phyloP scores from a whole-genome alignment of 2,113 vertebrate species.

The Psittacula cyanocephala region DNA sequence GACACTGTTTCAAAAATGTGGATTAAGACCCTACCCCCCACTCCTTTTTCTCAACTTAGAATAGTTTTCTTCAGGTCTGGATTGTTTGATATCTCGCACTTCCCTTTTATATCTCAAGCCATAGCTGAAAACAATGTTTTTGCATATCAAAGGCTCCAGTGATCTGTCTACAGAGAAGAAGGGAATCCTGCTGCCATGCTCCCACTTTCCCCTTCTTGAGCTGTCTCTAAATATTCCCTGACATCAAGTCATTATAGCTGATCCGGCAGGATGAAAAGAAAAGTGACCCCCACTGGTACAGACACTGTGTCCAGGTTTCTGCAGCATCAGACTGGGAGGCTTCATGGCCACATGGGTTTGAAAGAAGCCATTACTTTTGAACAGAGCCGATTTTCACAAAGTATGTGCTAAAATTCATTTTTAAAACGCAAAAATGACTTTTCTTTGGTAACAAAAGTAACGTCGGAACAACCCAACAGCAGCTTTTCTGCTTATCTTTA shows the following conservation, averaged over 20 bases:
- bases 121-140: constrained; percentile 66
- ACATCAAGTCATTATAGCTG: constrained; percentile 68
- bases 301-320: constrained; percentile 64
- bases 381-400: not conserved
- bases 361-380: constrained; percentile 66
- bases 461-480: not conserved
- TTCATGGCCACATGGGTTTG: constrained; percentile 66
- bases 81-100: constrained; percentile 73
- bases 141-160: constrained; percentile 73
- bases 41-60: constrained; percentile 54
- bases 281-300: constrained; percentile 67
- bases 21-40: constrained; percentile 64
- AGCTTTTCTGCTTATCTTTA: not conserved
- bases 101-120: constrained; percentile 66
- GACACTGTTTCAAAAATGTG: constrained; percentile 73
- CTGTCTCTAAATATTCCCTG: constrained; percentile 51
- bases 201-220: constrained; percentile 52
- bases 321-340: constrained; percentile 41
- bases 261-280: constrained; percentile 65
- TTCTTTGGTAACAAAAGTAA: not conserved
- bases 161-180: constrained; percentile 70
- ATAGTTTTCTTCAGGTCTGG: constrained; percentile 62
- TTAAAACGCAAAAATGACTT: not conserved
- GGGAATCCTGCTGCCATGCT: constrained; percentile 65
- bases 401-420: not conserved